Evolutionary conservation across 2,797 vertebrate genomes (phyloP).

Genomic region (Monodelphis domestica): DNA sequence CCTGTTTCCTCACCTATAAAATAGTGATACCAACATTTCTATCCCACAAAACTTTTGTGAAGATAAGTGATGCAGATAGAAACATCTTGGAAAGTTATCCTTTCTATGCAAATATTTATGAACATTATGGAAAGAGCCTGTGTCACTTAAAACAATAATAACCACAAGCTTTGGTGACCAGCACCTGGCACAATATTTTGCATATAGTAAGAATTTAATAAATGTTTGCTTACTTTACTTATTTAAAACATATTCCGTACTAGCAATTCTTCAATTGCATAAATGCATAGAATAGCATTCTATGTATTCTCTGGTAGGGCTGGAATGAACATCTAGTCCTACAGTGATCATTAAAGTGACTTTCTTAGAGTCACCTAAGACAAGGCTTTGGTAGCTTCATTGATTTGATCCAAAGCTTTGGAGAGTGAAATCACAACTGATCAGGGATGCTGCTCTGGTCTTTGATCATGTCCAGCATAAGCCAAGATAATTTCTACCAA

Average conservation of each 20-base stretch:
- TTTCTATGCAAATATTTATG: background rate
- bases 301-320: background rate
- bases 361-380: slow-evolving; percentile 36
- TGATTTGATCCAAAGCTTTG: background rate
- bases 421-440: background rate
- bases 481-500: slow-evolving; percentile 24
- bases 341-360: background rate
- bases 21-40: background rate
- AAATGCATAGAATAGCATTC: background rate
- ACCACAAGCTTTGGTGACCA: background rate
- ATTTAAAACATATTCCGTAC: background rate
- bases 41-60: background rate
- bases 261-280: background rate
- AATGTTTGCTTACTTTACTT: background rate
- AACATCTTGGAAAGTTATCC: background rate
- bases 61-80: background rate
- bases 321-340: background rate
- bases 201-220: slow-evolving; percentile 26
- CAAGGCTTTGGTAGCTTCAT: background rate
- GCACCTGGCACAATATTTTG: background rate
- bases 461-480: slow-evolving; percentile 25
- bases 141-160: background rate
- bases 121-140: background rate
- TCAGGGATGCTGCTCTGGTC: slow-evolving; percentile 3
- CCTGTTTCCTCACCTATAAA: background rate